Evolutionary conservation across 2,888 invertebrate genomes (phyloP), one percentile per base, ranked within the genome.

Genomic region (Cephus runcator): DNA sequence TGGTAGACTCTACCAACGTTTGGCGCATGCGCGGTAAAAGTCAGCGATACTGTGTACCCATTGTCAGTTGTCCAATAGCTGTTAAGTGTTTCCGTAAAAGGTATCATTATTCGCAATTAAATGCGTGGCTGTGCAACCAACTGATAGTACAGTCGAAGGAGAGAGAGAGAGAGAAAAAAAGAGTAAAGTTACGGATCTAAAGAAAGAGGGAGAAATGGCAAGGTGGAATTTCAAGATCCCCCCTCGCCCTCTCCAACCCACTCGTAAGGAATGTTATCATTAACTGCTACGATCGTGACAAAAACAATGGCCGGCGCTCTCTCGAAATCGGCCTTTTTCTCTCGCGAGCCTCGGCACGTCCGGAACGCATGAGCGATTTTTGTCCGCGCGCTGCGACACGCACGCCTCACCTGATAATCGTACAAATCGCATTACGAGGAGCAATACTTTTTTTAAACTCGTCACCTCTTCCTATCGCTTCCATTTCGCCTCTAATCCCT

Each of bases 21-120:
- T 2, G 15, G 40, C 40, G 69, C 69, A 31, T 33, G 69, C 30
- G 69, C 30, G 12, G 12, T 69, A 31, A 12, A 11, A 15, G 30
- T 30, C 69, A 12, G 15, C 30, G 11, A 69, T 33, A 31, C 23
- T 69, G 69, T 3, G 30, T 6, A 33, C 33, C 69, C 31, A 71
- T 12, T 33, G 71, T 31, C 34, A 23, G 71, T 71, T 34, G 31
- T 12, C 3, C 12, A 31, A 31, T 71, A 71, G 33, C 0, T 71
- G 71, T 31, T 71, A 71, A 71, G 31, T 34, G 30, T 34, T 71
- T 71, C 71, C 9, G 31, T 71, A 71, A 31, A 71, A 71, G 31
- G 71, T 71, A 71, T 71, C 31, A 31, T 71, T 71, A 71, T 34
- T 15, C 71, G 31, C 34, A 71, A 71, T 71, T 71, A 71, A 71